A percentile compares a stretch with the other conserved stretches of the same genome.
These are phyloP conservation scores for Stenchaetothrips biformis DNA, from an alignment of 2,888 invertebrate species.

Conservation along the genomic window DNA sequence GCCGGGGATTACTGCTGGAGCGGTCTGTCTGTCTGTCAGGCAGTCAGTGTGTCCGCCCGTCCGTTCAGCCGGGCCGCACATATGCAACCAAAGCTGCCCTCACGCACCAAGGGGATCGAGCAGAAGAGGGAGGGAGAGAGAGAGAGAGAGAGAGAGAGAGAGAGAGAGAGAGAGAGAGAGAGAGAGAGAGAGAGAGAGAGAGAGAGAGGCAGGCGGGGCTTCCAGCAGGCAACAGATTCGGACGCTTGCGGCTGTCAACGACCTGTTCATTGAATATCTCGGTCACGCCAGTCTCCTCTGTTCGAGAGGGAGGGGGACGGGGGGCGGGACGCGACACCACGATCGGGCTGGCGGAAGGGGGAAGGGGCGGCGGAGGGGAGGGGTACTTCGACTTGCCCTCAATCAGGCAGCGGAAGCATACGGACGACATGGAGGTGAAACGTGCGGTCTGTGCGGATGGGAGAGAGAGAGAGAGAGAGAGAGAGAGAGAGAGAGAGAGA, in stretches of 20 bases:
- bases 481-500: no score
- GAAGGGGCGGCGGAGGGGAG: not conserved
- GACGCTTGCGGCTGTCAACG: slow-evolving; percentile 17
- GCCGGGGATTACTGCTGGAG: no score
- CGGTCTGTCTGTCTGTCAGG: not conserved
- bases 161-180: no score
- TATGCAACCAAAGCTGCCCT: not conserved
- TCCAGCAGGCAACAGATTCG: not conserved
- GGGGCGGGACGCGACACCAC: not conserved
- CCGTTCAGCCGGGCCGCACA: not conserved
- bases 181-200: no score
- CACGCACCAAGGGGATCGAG: not conserved
- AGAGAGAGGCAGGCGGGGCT: no score
- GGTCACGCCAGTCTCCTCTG: slow-evolving; percentile 4
- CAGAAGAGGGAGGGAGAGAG: no score
- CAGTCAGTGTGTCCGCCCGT: not conserved
- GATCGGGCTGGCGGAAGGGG: not conserved
- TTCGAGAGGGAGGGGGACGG: not conserved
- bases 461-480: no score
- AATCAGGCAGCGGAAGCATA: no score
- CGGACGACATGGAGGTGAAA: no score
- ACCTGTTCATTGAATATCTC: slow-evolving; percentile 23
- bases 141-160: no score
- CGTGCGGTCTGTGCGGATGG: not conserved
- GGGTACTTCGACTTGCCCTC: not conserved